Evolutionary conservation across 2,888 invertebrate species (phyloP).

Genomic region (Oeneis ivallda): DNA sequence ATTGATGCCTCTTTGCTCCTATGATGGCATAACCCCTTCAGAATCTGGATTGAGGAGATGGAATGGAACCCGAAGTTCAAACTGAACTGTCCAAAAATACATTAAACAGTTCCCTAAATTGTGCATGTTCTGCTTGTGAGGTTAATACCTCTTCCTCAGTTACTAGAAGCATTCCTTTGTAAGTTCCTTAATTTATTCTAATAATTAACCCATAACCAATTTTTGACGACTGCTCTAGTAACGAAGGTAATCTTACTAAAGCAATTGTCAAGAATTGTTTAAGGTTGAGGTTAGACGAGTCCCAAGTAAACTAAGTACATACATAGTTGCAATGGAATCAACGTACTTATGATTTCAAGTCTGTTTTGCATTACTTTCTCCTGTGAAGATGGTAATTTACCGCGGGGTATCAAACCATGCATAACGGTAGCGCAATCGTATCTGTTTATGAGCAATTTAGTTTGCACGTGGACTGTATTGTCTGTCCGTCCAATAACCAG

Average conservation of each 20-base stretch:
- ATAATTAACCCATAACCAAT: too few relatives aligned
- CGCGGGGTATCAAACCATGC: constrained; percentile 26
- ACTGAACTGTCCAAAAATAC: too few relatives aligned
- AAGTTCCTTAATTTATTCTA: too few relatives aligned
- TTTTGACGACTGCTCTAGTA: too few relatives aligned
- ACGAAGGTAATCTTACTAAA: background rate
- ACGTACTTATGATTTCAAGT: constrained; percentile 6
- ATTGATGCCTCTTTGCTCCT: too few relatives aligned
- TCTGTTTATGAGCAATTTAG: background rate
- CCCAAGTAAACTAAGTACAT: background rate
- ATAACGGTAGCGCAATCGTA: constrained; percentile 28
- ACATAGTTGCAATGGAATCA: background rate
- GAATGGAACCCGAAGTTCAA: too few relatives aligned
- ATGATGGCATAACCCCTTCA: too few relatives aligned
- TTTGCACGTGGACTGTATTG: constrained; percentile 4
- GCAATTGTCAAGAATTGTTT: background rate
- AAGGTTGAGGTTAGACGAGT: background rate
- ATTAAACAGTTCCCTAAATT: too few relatives aligned
- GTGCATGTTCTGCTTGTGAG: too few relatives aligned
- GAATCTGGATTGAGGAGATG: too few relatives aligned
- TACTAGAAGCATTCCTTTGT: too few relatives aligned
- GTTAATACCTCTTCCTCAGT: too few relatives aligned
- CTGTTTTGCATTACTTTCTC: constrained; percentile 31
- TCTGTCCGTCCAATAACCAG: constrained; percentile 1
- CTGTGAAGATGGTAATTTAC: constrained; percentile 28